Conservation (phyloP, 2,797 vertebrate species). For the Sebastes baramenuke region DNA sequence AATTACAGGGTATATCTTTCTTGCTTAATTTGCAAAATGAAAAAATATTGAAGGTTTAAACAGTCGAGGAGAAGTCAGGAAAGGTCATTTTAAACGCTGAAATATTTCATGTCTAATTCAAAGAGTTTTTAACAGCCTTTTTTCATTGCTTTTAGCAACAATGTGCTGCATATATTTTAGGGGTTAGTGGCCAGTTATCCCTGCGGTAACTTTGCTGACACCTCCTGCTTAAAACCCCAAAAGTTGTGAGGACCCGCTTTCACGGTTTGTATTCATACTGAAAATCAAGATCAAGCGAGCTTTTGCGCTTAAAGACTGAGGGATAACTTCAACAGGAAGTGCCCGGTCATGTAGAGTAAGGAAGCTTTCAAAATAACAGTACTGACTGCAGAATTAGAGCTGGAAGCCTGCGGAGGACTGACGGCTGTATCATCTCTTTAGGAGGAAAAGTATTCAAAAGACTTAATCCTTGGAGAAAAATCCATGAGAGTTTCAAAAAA, state of each 20-base stretch:
- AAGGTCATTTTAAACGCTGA: background rate
- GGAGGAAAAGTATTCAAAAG: slow-evolving; percentile 41
- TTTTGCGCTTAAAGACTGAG: background rate
- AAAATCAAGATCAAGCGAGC: background rate
- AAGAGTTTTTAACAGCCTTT: background rate
- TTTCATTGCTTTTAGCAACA: slow-evolving; percentile 11
- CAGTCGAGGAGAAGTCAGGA: background rate
- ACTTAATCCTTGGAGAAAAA: slow-evolving; percentile 51
- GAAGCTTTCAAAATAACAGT: slow-evolving; percentile 37
- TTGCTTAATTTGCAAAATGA: background rate
- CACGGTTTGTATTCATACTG: background rate
- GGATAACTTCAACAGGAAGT: slow-evolving; percentile 21
- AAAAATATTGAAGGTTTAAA: background rate
- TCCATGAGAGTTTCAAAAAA: slow-evolving; percentile 13
- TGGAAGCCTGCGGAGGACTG: slow-evolving; percentile 33
- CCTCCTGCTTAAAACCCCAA: background rate
- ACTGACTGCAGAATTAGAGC: slow-evolving; percentile 45
- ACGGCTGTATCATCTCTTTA: slow-evolving; percentile 45
- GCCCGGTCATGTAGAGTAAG: slow-evolving; percentile 26
- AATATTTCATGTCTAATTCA: slow-evolving; percentile 15
- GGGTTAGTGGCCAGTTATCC: too few relatives aligned
- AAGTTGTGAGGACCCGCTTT: background rate
- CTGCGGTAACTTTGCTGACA: too few relatives aligned
- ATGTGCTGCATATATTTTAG: slow-evolving; percentile 12
- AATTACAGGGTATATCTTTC: background rate